Conservation (phyloP, 92 coral and sea anemone species). For the Palythoa grandis region DNA sequence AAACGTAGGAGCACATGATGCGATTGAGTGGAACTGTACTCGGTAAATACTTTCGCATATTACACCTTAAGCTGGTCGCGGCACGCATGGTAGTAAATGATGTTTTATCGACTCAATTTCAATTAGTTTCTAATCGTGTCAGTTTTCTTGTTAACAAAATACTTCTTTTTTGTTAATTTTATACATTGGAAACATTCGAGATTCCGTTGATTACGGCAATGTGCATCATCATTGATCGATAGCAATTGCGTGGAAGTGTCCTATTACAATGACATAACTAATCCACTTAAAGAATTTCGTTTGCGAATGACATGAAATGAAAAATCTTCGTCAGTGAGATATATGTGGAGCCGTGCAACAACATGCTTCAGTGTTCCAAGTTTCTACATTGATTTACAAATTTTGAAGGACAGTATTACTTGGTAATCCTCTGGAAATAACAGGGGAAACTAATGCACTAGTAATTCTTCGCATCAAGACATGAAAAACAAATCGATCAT, state of each 20-base stretch:
- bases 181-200: background rate
- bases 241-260: background rate
- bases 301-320: background rate
- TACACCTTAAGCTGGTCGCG: background rate
- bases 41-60: background rate
- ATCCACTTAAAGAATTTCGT: slow-evolving; percentile 8
- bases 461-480: background rate
- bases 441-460: background rate
- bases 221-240: background rate
- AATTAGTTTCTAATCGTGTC: slow-evolving; percentile 26
- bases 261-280: slow-evolving; percentile 10
- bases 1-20: background rate
- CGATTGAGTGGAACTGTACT: background rate
- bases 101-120: slow-evolving; percentile 1
- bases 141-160: background rate
- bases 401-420: background rate
- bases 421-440: background rate
- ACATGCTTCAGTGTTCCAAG: too few relatives aligned
- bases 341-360: background rate
- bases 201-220: background rate
- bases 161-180: background rate
- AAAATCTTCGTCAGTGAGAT: background rate
- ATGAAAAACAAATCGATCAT: background rate
- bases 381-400: background rate
- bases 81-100: background rate